These are phyloP conservation scores for Oxyura jamaicensis DNA, from an alignment of 2,113 vertebrate genomes.

Conservation along the genomic window DNA sequence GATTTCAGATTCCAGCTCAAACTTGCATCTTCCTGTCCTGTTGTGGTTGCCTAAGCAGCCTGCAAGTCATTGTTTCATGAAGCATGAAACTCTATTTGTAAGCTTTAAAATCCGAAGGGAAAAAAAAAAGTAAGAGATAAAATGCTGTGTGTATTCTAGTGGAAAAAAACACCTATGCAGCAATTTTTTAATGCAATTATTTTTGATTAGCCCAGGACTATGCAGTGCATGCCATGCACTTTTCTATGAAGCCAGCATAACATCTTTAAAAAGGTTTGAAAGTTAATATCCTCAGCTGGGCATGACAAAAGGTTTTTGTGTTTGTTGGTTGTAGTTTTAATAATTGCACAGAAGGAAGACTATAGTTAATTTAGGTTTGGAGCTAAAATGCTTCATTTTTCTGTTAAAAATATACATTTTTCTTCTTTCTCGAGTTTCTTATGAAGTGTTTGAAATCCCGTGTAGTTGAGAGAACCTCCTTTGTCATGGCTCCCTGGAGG, in stretches of 20 bases:
- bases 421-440: not conserved
- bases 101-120: constrained; percentile 15
- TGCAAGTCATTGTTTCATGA: constrained; percentile 47
- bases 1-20: not conserved
- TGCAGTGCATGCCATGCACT: constrained; percentile 25
- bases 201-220: constrained; percentile 56
- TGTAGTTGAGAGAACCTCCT: not conserved
- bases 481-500: not conserved
- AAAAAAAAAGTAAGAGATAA: constrained; percentile 66
- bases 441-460: not conserved
- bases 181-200: constrained; percentile 65
- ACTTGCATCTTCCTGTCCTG: not conserved
- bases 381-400: not conserved
- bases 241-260: constrained; percentile 26
- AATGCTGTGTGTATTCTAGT: constrained; percentile 50
- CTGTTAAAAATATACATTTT: not conserved
- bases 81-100: constrained; percentile 53
- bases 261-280: not conserved
- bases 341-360: not conserved
- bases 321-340: not conserved
- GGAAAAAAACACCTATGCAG: constrained; percentile 42
- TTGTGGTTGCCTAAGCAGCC: constrained; percentile 2
- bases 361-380: not conserved
- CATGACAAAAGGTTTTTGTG: not conserved
- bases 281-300: not conserved